Evolutionary conservation across 2,888 invertebrate genomes (phyloP).

Genomic region (Drosophila neonasuta): DNA sequence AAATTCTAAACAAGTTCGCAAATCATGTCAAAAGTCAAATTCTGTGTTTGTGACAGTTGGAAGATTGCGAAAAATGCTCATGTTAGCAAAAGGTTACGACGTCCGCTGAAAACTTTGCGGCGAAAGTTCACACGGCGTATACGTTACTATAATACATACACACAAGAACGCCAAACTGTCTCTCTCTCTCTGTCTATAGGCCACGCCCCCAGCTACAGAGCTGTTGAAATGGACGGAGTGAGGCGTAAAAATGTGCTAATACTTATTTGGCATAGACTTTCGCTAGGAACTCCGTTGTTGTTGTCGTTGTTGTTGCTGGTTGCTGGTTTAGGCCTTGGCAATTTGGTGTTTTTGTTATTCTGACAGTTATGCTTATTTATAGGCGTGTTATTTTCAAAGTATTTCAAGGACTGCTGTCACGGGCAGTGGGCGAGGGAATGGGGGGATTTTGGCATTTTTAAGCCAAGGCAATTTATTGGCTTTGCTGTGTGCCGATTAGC

Average conservation of each 20-base stretch:
- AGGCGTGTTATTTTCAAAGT: conserved; percentile 53
- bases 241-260: conserved; percentile 49
- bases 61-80: conserved; percentile 59
- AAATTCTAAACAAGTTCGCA: conserved; percentile 38
- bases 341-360: conserved; percentile 56
- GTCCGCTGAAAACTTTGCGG: conserved; percentile 30
- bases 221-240: neutral
- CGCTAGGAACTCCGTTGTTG: conserved; percentile 34
- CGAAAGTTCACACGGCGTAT: conserved; percentile 53
- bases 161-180: conserved; percentile 42
- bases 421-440: neutral
- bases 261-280: conserved; percentile 55
- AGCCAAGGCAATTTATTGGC: conserved; percentile 72
- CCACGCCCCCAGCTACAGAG: conserved; percentile 35
- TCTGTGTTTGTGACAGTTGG: conserved; percentile 66
- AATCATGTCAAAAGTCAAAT: conserved; percentile 53
- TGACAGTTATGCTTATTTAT: conserved; percentile 78
- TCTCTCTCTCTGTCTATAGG: conserved; percentile 17
- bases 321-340: conserved; percentile 35
- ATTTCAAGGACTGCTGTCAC: conserved; percentile 35
- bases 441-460: conserved; percentile 49
- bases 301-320: conserved; percentile 29
- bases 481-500: conserved; percentile 72
- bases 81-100: conserved; percentile 50
- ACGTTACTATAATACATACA: neutral